A percentile compares a stretch with the other conserved stretches of the same genome.
Evolutionary conservation across 2,888 invertebrate species (phyloP).

Genomic region (Pantelozetes paolii): DNA sequence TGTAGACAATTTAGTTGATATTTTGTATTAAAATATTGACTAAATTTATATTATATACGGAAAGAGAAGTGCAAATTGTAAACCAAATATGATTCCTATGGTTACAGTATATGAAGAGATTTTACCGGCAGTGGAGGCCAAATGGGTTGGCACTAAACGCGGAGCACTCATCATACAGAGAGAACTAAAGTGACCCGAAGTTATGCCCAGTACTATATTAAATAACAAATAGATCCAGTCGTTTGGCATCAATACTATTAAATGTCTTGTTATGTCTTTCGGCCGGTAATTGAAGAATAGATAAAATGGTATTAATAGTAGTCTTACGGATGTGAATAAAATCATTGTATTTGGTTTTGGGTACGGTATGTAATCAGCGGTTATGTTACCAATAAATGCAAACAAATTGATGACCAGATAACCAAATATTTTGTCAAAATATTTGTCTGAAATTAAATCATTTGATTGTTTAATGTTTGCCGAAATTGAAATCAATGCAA

Average conservation of each 20-base stretch:
- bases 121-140: no score
- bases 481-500: slow-evolving; percentile 84
- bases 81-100: no score
- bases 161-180: slow-evolving; percentile 87
- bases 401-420: slow-evolving; percentile 20
- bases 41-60: no score
- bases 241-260: slow-evolving; percentile 64
- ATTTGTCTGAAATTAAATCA: slow-evolving; percentile 38
- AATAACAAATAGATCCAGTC: slow-evolving; percentile 62
- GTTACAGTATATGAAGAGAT: no score
- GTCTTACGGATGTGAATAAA: neutral
- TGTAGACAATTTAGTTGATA: no score
- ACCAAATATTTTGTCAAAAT: slow-evolving; percentile 6
- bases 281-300: slow-evolving; percentile 30
- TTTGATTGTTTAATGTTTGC: slow-evolving; percentile 59
- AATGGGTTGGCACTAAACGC: slow-evolving; percentile 51
- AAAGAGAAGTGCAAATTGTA: no score
- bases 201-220: neutral
- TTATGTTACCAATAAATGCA: neutral
- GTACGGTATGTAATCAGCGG: neutral
- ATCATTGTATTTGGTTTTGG: neutral
- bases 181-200: slow-evolving; percentile 80
- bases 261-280: slow-evolving; percentile 53
- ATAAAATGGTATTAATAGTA: slow-evolving; percentile 28
- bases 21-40: no score